Percentiles rank a stretch among this genome's conserved stretches.
These are phyloP conservation scores for Agrotis clavis DNA, from an alignment of 2,888 invertebrate species.

Conservation along the genomic window DNA sequence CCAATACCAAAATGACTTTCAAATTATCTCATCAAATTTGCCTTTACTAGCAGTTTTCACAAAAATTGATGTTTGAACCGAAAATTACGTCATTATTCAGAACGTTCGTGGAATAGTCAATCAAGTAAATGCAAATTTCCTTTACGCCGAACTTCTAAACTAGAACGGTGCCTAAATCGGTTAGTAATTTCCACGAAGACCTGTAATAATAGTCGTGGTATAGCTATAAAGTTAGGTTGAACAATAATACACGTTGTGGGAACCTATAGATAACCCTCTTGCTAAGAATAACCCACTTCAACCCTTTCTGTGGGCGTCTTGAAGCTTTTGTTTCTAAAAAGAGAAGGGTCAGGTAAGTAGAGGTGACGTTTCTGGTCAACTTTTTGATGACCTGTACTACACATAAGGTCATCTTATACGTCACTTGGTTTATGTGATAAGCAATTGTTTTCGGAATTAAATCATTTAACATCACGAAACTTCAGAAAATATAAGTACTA, in stretches of 20 bases:
- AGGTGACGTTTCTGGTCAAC: constrained; percentile 41
- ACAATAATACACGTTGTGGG: neutral
- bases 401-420: neutral
- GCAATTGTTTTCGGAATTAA: too few species aligned
- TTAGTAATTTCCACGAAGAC: constrained; percentile 26
- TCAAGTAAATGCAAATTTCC: constrained; percentile 41
- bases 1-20: neutral
- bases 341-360: constrained; percentile 31
- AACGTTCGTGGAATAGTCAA: constrained; percentile 41
- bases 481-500: too few species aligned
- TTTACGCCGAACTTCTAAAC: constrained; percentile 31
- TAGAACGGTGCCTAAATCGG: constrained; percentile 12
- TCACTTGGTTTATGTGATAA: too few species aligned
- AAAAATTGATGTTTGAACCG: constrained; percentile 6
- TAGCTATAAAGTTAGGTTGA: neutral
- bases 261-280: neutral
- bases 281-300: constrained; percentile 41
- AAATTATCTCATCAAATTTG: neutral
- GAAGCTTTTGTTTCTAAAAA: constrained; percentile 45
- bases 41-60: constrained; percentile 2
- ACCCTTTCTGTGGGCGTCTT: constrained; percentile 34
- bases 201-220: neutral
- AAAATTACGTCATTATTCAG: constrained; percentile 24
- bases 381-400: neutral
- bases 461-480: too few species aligned